Percentiles rank a stretch among this genome's conserved stretches.
Conservation (phyloP, 1,140 invertebrate species). For the Trachelipus rathkii region DNA sequence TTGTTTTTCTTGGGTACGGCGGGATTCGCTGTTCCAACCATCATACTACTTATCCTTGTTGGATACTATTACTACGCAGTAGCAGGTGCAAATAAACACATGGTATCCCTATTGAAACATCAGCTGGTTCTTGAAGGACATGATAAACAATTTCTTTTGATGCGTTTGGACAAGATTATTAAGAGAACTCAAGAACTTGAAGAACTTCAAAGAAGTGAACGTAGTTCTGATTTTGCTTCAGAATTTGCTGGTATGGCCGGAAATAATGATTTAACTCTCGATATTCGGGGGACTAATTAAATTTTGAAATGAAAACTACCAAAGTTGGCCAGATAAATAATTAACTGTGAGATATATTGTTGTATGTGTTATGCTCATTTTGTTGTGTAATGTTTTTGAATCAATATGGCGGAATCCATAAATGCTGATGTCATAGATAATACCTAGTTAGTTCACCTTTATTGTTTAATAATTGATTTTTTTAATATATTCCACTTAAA, state of each 20-base stretch:
- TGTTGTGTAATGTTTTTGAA: too few relatives aligned
- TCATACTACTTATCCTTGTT: constrained; percentile 61
- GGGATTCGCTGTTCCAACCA: constrained; percentile 65
- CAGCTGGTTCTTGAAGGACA: constrained; percentile 80
- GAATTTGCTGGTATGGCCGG: not conserved
- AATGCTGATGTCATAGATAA: too few relatives aligned
- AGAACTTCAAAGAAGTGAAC: not conserved
- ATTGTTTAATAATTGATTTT: too few relatives aligned
- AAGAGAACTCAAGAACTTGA: constrained; percentile 58
- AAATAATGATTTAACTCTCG: constrained; percentile 41
- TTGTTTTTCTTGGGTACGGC: constrained; percentile 65
- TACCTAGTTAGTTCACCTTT: too few relatives aligned
- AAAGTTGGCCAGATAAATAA: not conserved
- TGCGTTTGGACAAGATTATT: constrained; percentile 72
- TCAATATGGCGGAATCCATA: too few relatives aligned
- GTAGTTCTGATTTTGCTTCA: not conserved
- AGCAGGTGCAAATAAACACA: constrained; percentile 71
- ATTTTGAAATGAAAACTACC: not conserved
- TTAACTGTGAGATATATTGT: constrained; percentile 3
- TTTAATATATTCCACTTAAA: too few relatives aligned
- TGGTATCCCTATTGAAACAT: constrained; percentile 78
- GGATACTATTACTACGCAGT: constrained; percentile 80
- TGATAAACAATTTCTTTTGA: constrained; percentile 83
- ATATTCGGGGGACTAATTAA: constrained; percentile 20
- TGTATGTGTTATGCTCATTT: not conserved